Evolutionary conservation across 2,797 vertebrate genomes (phyloP).

Genomic region (Sebastes wilsoni): DNA sequence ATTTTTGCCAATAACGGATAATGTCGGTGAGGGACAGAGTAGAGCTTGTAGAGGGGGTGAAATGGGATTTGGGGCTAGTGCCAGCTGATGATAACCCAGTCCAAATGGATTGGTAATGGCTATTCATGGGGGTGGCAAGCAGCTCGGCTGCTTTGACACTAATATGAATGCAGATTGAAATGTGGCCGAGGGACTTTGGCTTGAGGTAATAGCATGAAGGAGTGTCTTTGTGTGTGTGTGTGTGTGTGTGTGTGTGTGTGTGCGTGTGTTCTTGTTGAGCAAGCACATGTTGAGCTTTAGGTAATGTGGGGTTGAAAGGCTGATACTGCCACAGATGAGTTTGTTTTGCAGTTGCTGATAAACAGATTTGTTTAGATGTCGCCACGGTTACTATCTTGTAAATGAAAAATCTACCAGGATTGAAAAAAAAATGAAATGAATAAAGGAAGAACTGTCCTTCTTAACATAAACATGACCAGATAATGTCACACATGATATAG

Average conservation of each 20-base stretch:
- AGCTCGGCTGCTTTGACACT: constrained; percentile 72
- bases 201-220: constrained; percentile 51
- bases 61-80: constrained; percentile 88
- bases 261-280: background rate
- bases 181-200: constrained; percentile 53
- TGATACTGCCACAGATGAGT: background rate
- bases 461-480: background rate
- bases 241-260: background rate
- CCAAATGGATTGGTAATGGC: constrained; percentile 88
- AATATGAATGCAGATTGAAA: constrained; percentile 79
- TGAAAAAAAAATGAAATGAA: background rate
- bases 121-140: constrained; percentile 76
- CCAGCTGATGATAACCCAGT: constrained; percentile 86
- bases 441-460: background rate
- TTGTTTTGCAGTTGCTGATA: constrained; percentile 2
- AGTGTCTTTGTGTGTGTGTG: background rate
- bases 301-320: background rate
- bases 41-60: constrained; percentile 85
- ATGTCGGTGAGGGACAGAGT: constrained; percentile 78
- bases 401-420: background rate
- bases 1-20: constrained; percentile 29
- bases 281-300: background rate
- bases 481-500: background rate
- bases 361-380: background rate
- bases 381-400: background rate